A percentile compares a stretch with the other conserved stretches of the same genome.
Conservation (phyloP, 2,113 vertebrate species). For the Columbina picui region DNA sequence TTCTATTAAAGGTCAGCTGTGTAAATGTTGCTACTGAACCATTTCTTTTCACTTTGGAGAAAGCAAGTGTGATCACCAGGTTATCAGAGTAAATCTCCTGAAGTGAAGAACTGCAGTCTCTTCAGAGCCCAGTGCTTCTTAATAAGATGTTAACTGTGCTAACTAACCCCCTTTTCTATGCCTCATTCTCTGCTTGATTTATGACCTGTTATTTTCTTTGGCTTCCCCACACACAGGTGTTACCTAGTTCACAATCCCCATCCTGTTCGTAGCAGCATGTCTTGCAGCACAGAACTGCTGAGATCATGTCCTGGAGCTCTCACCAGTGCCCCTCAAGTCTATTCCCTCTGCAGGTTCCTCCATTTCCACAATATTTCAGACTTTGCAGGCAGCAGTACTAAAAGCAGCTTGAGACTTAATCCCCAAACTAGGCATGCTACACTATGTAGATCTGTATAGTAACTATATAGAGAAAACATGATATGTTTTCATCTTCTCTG, state of each 20-base stretch:
- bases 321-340: neutral
- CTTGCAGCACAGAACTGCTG: neutral
- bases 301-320: neutral
- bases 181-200: neutral
- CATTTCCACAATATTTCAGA: neutral
- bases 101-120: neutral
- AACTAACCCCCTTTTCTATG: neutral
- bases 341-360: neutral
- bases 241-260: neutral
- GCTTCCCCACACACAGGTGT: neutral
- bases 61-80: neutral
- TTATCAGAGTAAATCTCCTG: neutral
- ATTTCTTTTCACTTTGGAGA: neutral
- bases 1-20: slow-evolving; percentile 22
- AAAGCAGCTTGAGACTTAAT: neutral
- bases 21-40: neutral
- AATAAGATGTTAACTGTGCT: neutral
- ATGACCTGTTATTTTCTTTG: neutral
- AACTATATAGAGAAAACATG: neutral
- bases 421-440: neutral
- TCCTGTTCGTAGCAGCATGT: neutral
- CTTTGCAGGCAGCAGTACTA: neutral
- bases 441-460: neutral
- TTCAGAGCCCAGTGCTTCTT: neutral
- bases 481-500: neutral